These are phyloP conservation scores for Diacarnus erythraeanus DNA, from an alignment of 37 sponge, comb jelly and placozoan species.

Conservation along the genomic window DNA sequence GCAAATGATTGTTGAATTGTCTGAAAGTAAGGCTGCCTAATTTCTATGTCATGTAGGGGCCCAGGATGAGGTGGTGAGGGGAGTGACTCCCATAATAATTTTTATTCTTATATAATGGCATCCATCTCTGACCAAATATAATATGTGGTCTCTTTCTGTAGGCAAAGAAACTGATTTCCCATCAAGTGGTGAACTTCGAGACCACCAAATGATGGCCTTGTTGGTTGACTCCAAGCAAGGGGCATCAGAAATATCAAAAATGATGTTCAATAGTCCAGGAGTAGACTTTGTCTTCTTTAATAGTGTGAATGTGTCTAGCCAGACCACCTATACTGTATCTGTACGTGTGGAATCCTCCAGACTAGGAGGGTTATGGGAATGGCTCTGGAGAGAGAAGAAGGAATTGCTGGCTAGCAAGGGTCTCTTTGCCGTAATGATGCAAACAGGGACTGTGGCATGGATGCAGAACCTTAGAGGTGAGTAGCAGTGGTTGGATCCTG, in stretches of 20 bases:
- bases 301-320: not conserved
- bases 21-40: no score
- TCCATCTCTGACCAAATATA: no score
- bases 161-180: conserved; percentile 26
- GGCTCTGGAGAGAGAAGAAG: conserved; percentile 15
- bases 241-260: conserved; percentile 21
- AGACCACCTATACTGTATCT: conserved; percentile 15
- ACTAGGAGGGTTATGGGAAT: conserved; percentile 36
- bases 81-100: no score
- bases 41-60: no score
- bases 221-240: conserved; percentile 30
- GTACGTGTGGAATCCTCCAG: conserved; percentile 13
- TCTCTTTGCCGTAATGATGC: conserved; percentile 27
- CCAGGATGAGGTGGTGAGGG: no score
- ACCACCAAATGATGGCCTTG: conserved; percentile 25
- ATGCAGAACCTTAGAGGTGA: not conserved
- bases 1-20: no score
- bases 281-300: conserved; percentile 49
- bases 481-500: not conserved
- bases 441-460: conserved; percentile 38
- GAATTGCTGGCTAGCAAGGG: conserved; percentile 4
- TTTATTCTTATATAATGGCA: no score
- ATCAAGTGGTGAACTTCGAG: not conserved
- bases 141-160: no score
- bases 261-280: conserved; percentile 43